Percentiles rank a stretch among this genome's conserved stretches.
phyloP scores from a whole-genome alignment of 1,140 invertebrate genomes.

The Drosophila punjabiensis region DNA sequence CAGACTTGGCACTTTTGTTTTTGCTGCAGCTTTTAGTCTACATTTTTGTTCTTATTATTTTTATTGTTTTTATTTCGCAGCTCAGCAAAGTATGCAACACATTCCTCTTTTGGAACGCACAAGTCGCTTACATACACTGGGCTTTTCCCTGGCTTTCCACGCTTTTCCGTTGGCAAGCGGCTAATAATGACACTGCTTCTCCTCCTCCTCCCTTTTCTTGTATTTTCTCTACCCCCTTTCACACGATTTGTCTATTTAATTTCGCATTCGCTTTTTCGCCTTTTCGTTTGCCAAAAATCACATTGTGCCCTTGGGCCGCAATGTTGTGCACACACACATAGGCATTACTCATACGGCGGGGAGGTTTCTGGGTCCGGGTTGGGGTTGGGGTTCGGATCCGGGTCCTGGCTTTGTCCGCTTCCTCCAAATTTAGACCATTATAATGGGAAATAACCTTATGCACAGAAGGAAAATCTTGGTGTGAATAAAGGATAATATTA shows the following conservation, averaged over 20 bases:
- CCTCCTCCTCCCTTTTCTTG: not conserved
- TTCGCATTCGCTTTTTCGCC: slow-evolving; percentile 67
- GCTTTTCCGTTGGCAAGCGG: slow-evolving; percentile 26
- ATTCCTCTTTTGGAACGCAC: slow-evolving; percentile 57
- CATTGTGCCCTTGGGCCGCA: slow-evolving; percentile 60
- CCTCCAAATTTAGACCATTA: slow-evolving; percentile 17
- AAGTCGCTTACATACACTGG: slow-evolving; percentile 37
- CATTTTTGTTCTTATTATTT: slow-evolving; percentile 14
- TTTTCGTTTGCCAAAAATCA: slow-evolving; percentile 60
- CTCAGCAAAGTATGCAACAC: slow-evolving; percentile 72
- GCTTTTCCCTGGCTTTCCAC: not conserved
- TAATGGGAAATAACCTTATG: slow-evolving; percentile 13
- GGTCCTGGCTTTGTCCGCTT: not conserved
- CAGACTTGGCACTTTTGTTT: slow-evolving; percentile 44
- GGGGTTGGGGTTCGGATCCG: not conserved
- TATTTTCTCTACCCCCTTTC: not conserved
- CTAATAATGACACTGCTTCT: slow-evolving; percentile 37
- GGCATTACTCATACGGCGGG: slow-evolving; percentile 66
- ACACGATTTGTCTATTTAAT: slow-evolving; percentile 54
- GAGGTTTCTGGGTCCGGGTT: slow-evolving; percentile 9
- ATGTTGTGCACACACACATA: slow-evolving; percentile 18
- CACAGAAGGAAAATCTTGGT: not conserved
- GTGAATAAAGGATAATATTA: not conserved
- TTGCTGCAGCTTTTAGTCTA: slow-evolving; percentile 20
- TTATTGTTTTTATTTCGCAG: slow-evolving; percentile 27